A percentile compares a stretch with the other conserved stretches of the same genome.
Conservation (phyloP, 2,113 vertebrate genomes). For the Gasterosteus nipponicus region DNA sequence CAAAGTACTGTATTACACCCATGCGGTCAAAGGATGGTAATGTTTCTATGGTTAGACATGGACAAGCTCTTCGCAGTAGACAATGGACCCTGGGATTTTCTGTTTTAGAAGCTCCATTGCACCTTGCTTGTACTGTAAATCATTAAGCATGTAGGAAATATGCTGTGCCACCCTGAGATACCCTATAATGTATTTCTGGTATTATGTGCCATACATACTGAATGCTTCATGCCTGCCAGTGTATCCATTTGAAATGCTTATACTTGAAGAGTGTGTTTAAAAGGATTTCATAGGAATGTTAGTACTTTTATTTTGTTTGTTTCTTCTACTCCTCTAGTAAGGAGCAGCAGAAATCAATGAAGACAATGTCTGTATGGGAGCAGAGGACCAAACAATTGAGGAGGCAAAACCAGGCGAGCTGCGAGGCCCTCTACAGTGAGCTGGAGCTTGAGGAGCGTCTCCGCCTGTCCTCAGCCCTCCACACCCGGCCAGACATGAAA, state of each 20-base stretch:
- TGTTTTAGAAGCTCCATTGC: conserved; percentile 46
- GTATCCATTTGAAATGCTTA: conserved; percentile 3
- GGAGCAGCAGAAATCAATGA: conserved; percentile 90
- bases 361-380: conserved; percentile 94
- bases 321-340: conserved; percentile 79
- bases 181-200: conserved; percentile 17
- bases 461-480: conserved; percentile 84
- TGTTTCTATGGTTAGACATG: conserved; percentile 51
- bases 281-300: background rate
- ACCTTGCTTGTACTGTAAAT: conserved; percentile 37
- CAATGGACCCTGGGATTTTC: conserved; percentile 12
- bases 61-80: conserved; percentile 28
- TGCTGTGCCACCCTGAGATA: conserved; percentile 29
- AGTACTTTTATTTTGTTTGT: conserved; percentile 6
- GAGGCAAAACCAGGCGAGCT: conserved; percentile 90
- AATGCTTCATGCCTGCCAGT: conserved; percentile 16
- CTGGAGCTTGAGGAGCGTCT: conserved; percentile 88
- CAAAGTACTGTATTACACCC: conserved; percentile 17
- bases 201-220: conserved; percentile 20
- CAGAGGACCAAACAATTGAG: conserved; percentile 92
- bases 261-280: background rate
- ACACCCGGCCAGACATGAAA: conserved; percentile 91
- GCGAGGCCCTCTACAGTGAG: conserved; percentile 91
- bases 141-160: conserved; percentile 43
- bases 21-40: conserved; percentile 53